Evolutionary conservation across 2,113 vertebrate genomes (phyloP).

Genomic region (Chamaetylas fuelleborni): DNA sequence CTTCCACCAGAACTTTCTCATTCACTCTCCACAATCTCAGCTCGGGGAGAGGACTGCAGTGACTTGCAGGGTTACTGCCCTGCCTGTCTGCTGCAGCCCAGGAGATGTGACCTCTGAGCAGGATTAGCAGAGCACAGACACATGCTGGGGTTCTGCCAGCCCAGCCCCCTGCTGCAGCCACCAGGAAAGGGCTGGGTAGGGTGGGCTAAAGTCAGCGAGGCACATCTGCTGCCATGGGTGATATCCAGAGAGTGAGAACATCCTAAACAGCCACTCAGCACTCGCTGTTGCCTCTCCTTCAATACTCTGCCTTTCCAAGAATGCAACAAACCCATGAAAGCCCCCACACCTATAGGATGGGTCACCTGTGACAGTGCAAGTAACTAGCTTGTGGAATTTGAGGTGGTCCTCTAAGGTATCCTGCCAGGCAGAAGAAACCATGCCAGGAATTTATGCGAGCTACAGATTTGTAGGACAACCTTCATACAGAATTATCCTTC

Average conservation of each 20-base stretch:
- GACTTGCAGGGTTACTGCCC: background rate
- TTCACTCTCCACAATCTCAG: background rate
- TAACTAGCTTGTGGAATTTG: background rate
- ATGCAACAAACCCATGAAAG: background rate
- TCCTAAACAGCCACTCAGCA: background rate
- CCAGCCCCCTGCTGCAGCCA: background rate
- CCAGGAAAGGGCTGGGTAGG: background rate
- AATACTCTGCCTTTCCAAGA: background rate
- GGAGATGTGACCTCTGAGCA: background rate
- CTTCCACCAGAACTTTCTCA: background rate
- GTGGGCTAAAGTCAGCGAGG: background rate
- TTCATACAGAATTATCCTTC: background rate
- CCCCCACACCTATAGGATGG: background rate
- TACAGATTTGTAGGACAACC: background rate
- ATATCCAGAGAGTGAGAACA: background rate
- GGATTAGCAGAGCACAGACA: background rate
- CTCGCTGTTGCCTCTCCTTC: fast-evolving
- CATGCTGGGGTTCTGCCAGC: background rate
- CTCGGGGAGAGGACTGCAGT: background rate
- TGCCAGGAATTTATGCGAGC: background rate
- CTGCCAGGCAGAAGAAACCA: background rate
- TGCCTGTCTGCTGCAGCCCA: background rate
- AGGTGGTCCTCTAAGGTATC: background rate
- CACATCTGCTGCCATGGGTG: background rate
- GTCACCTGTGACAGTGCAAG: background rate